These are phyloP conservation scores for Platalea minor DNA, from an alignment of 2,797 vertebrate species.

Conservation along the genomic window DNA sequence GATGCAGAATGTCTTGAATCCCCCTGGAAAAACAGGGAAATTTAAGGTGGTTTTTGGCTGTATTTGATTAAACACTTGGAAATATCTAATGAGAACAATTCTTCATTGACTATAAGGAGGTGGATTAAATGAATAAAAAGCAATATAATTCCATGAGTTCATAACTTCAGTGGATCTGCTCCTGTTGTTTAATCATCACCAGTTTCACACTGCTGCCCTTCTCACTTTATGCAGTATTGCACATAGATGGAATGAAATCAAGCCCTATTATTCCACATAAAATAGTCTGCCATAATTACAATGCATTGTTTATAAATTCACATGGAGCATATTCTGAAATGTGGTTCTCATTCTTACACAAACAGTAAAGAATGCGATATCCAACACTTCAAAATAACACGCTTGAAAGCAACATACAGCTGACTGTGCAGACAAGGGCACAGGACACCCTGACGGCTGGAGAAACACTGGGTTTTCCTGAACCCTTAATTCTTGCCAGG, in stretches of 20 bases:
- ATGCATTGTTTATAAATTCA: not conserved
- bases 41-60: not conserved
- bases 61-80: not conserved
- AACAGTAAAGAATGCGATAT: not conserved
- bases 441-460: not conserved
- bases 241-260: not conserved
- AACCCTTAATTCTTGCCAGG: not conserved
- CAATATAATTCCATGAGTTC: not conserved
- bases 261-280: not conserved
- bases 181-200: not conserved
- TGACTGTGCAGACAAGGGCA: not conserved
- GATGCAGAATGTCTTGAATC: not conserved
- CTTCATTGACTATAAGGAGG: not conserved
- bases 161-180: not conserved
- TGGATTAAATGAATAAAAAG: not conserved
- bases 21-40: not conserved
- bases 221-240: not conserved
- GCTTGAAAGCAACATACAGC: not conserved
- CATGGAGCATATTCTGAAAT: not conserved
- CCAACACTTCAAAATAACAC: not conserved
- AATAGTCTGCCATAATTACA: not conserved
- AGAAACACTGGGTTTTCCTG: not conserved
- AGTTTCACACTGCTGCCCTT: not conserved
- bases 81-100: not conserved
- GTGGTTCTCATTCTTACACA: not conserved